Conservation (phyloP, 2,797 vertebrate genomes). For the Lacerta agilis region DNA sequence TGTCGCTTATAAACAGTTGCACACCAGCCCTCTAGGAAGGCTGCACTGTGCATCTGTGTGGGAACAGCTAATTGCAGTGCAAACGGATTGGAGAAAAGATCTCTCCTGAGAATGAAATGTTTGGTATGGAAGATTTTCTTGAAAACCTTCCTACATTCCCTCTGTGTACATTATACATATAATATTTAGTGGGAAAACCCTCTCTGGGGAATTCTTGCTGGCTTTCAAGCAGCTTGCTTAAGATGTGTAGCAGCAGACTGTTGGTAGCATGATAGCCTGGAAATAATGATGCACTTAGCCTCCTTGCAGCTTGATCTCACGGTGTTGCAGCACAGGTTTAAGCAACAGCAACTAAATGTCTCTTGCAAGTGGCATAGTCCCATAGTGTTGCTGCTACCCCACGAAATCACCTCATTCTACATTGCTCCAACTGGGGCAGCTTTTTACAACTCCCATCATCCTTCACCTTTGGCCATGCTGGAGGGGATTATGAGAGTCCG, state of each 20-base stretch:
- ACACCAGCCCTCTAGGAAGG: conserved; percentile 36
- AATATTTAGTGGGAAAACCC: conserved; percentile 27
- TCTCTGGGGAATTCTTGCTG: conserved; percentile 41
- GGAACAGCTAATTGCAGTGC: conserved; percentile 35
- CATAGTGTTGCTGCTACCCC: too few relatives aligned
- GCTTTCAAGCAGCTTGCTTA: conserved; percentile 38
- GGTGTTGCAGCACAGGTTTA: not conserved
- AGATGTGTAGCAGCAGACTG: conserved; percentile 30
- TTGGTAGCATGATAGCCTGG: conserved; percentile 48
- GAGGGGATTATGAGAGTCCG: too few relatives aligned
- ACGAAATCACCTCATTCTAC: too few relatives aligned
- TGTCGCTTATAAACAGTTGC: not conserved
- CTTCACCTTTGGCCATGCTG: too few relatives aligned
- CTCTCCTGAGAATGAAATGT: not conserved
- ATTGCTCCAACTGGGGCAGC: too few relatives aligned
- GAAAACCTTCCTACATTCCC: not conserved
- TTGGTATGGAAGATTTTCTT: conserved; percentile 29
- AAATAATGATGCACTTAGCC: conserved; percentile 1
- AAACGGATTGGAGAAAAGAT: conserved; percentile 35
- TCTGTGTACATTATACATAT: accelerated
- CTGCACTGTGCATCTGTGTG: conserved; percentile 49
- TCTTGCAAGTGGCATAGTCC: not conserved
- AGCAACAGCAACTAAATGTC: not conserved
- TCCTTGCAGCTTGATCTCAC: not conserved
- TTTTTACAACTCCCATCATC: too few relatives aligned